Evolutionary conservation across 2,113 vertebrate species (phyloP).

Genomic region (Lamprologus callipterus): DNA sequence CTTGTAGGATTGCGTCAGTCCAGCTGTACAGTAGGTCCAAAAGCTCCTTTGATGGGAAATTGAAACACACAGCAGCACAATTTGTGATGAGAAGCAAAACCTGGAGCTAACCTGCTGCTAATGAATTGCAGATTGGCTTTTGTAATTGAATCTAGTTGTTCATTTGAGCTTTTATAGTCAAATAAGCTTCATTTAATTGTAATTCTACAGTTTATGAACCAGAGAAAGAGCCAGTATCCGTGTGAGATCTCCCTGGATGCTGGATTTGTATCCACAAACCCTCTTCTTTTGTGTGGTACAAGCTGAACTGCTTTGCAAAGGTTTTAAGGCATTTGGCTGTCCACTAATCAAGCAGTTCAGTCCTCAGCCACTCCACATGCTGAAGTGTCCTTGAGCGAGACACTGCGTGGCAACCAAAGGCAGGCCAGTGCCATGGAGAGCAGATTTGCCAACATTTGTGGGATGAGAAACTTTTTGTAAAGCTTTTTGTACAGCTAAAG

Average conservation of each 20-base stretch:
- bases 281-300: not conserved
- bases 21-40: not conserved
- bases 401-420: not conserved
- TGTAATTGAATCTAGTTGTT: conserved; percentile 42
- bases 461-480: not conserved
- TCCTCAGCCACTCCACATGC: not conserved
- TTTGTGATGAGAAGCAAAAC: conserved; percentile 22
- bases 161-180: conserved; percentile 3
- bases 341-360: not conserved
- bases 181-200: conserved; percentile 5
- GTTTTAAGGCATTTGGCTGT: not conserved
- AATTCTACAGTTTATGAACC: conserved; percentile 13
- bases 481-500: not conserved
- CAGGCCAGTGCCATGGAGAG: not conserved
- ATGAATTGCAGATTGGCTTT: conserved; percentile 33
- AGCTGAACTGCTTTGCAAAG: not conserved
- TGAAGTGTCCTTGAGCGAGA: not conserved
- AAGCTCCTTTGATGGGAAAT: not conserved
- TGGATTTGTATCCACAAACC: not conserved
- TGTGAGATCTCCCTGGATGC: not conserved
- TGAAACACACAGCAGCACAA: not conserved
- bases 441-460: not conserved
- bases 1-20: not conserved
- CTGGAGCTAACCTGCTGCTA: not conserved
- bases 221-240: not conserved